Conservation (phyloP, 2,888 invertebrate genomes). For the Lottia gigantea region DNA sequence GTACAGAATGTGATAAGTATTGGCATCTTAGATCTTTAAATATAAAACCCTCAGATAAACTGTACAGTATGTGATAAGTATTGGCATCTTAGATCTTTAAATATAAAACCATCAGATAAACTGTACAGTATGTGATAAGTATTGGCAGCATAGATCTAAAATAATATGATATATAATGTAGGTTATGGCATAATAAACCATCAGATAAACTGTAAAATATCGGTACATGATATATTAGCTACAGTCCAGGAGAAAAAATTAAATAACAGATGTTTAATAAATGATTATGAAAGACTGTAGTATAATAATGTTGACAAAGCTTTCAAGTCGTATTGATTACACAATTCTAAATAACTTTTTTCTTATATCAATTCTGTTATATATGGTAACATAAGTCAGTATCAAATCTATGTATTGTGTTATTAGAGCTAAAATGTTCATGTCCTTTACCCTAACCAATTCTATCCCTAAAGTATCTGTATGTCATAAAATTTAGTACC, state of each 20-base stretch:
- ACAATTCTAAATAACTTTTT: too few relatives aligned
- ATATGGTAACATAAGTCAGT: too few relatives aligned
- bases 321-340: too few relatives aligned
- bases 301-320: too few relatives aligned
- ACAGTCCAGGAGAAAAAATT: background rate
- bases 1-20: conserved; percentile 52
- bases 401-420: too few relatives aligned
- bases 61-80: conserved; percentile 52
- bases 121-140: conserved; percentile 53
- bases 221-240: conserved; percentile 46
- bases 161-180: conserved; percentile 53
- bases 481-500: too few relatives aligned
- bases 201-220: conserved; percentile 43
- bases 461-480: too few relatives aligned
- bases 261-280: too few relatives aligned
- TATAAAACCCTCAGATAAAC: conserved; percentile 43
- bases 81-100: conserved; percentile 55
- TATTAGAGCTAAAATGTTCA: too few relatives aligned
- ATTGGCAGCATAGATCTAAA: conserved; percentile 55
- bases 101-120: conserved; percentile 43
- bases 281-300: too few relatives aligned
- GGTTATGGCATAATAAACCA: conserved; percentile 39
- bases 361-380: too few relatives aligned
- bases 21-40: conserved; percentile 54
- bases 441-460: too few relatives aligned